Evolutionary conservation across 2,888 invertebrate species (phyloP), one percentile per base, ranked within the genome.

Genomic region (Drosophila greeni): DNA sequence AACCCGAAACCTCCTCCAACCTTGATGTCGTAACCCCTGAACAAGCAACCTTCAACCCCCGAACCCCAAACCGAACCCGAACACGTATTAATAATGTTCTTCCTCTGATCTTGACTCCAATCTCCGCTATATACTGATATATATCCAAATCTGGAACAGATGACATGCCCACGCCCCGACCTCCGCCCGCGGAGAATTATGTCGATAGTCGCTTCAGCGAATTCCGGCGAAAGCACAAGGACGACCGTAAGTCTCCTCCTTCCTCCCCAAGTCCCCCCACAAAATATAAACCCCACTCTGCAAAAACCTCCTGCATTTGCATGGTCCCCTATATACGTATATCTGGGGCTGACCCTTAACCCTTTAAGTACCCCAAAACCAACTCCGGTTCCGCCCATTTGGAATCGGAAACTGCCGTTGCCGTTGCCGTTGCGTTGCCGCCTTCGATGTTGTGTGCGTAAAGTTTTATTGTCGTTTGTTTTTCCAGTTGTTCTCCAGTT

Each of bases 181-280:
- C 88, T 77, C 88, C 86, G 67, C 88, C 86, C 58, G 78, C 80
- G 73, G 87, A 87, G 74, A 85, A 80, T 68, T 87, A 87, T 78
- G 75, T 86, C 68, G 88, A 88, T 77, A 88, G 83, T 80, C 88
- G 89, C 72, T 86, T 84, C 71, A 88, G 87, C 76, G 88, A 89
- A 73, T 92, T 92, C 89, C 90, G 92, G 82, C 91, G 92, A 86
- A 92, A 92, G 89, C 92, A 92, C 87, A 91, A 91, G 88, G 90
- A 91, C 84, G 92, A 92, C 88, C 91, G 92, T 92, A 92, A 92
- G 92, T 92, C 82, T 64, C 66, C 66, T 31, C 36, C 40, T 24
- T 18, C 26, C 14, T n/a, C 52, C 37, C 16, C 16, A 39, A 54
- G n/a, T n/a, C n/a, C 54, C 57, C 40, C 8, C 9, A 29, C 3